These are phyloP conservation scores for Physella acuta DNA, from an alignment of 1,140 invertebrate genomes.

Conservation along the genomic window DNA sequence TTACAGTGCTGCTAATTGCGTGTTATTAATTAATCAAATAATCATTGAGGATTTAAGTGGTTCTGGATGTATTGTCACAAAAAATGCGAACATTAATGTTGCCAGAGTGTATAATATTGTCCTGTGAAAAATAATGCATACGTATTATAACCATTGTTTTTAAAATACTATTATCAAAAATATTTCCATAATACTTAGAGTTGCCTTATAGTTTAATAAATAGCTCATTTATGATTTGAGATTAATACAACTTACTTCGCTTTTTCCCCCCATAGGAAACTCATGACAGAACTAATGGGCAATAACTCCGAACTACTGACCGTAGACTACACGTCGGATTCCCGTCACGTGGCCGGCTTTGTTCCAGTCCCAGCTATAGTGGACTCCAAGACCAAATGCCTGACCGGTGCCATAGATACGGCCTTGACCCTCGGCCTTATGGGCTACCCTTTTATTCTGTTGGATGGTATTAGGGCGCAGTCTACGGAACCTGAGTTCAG, in stretches of 20 bases:
- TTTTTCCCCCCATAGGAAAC: neutral
- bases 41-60: too few species aligned
- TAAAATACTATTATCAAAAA: too few species aligned
- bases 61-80: too few species aligned
- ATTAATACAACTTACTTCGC: neutral
- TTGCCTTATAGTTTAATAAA: too few species aligned
- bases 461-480: conserved; percentile 63
- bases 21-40: too few species aligned
- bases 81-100: neutral
- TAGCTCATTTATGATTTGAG: neutral
- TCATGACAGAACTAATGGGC: neutral
- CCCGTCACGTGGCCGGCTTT: conserved; percentile 37
- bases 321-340: conserved; percentile 39
- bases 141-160: too few species aligned
- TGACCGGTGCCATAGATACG: conserved; percentile 70
- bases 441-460: conserved; percentile 82
- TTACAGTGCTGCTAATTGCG: too few species aligned
- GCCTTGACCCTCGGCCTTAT: conserved; percentile 79
- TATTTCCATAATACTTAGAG: too few species aligned
- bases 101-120: neutral
- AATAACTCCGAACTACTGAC: conserved; percentile 15
- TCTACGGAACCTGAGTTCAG: too few species aligned
- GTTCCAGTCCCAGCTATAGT: conserved; percentile 31
- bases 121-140: neutral
- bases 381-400: conserved; percentile 24